Base-by-base conservation (phyloP, 64 coral and sea anemone species). In the Hydrozoanthus tunicans region DNA sequence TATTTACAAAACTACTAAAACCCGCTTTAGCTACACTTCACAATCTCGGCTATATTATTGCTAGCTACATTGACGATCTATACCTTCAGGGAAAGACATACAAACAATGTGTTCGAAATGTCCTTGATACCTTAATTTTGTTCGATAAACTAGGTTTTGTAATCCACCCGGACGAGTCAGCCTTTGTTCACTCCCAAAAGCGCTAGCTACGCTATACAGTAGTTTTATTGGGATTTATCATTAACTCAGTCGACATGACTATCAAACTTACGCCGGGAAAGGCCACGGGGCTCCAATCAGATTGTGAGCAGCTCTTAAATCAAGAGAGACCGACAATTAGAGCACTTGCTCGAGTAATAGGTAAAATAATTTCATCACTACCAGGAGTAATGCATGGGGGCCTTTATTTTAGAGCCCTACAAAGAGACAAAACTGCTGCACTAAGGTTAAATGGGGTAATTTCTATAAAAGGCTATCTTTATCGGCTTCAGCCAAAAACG, bases 131-230 rank as follows among this genome's bases (percentile, higher is more conserved):
- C 51, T 43, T 75, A 9, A 43, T 76, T 51, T 43, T 76, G 12
- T 23, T 76, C n/a, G 64, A 93, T 52, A 93, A 51, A 11, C 81
- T 93, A 79, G 81, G 61, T 14, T 93, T 93, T 86, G 73, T 93
- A 54, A 69, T 93, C 23, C 82, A 93, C 53, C 91, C 91, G 24
- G 71, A 78, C 57, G 88, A 93, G 57, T 93, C 92, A 66, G 32
- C 79, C 58, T 57, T 93, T 11, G 58, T 59, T 11, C 92, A 74
- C n/a, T 89, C 83, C 6, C 92, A 93, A 89, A 53, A 79, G 63
- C 57, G 79, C 83, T 77, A 20, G 20, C 20, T 20, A 20, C 20
- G 20, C 20, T 20, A 20, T 20, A 20, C 20, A 20, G 20, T 43
- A 43, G 32, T 43, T 0, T 43, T 43, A 43, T 79, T 93, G 63